These are phyloP conservation scores for Spilogale gracilis DNA, from an alignment of 2,113 vertebrate species.

Conservation along the genomic window DNA sequence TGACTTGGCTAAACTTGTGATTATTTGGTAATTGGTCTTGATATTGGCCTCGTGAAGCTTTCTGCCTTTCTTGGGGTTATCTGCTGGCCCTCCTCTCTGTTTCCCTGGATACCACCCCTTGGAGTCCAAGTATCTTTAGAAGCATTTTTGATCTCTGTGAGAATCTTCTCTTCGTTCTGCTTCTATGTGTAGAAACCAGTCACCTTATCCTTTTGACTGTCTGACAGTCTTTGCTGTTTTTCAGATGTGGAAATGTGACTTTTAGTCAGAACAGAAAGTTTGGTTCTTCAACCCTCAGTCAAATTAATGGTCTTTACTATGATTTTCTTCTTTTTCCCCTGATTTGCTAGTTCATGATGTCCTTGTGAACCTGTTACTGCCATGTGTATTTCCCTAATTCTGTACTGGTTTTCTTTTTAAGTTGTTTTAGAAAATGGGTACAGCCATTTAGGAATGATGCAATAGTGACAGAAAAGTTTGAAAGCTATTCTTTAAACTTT, in stretches of 20 bases:
- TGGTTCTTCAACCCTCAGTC: slow-evolving; percentile 58
- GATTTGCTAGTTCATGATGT: neutral
- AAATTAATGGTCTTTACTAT: slow-evolving; percentile 46
- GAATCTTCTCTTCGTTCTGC: slow-evolving; percentile 17
- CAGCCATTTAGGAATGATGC: slow-evolving; percentile 13
- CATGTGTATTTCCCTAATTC: neutral
- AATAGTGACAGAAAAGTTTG: neutral
- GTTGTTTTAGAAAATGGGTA: slow-evolving; percentile 15
- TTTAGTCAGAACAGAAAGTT: slow-evolving; percentile 52
- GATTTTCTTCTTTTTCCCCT: slow-evolving; percentile 2
- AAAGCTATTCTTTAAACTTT: slow-evolving; percentile 5
- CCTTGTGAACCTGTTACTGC: neutral
- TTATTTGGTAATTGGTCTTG: slow-evolving; percentile 3
- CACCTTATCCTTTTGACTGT: slow-evolving; percentile 43
- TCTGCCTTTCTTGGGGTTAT: slow-evolving; percentile 48
- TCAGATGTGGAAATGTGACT: slow-evolving; percentile 60
- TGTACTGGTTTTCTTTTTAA: neutral
- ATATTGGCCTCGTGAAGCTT: neutral
- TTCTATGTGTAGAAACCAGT: slow-evolving; percentile 2
- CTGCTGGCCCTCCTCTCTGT: neutral
- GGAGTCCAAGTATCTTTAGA: neutral
- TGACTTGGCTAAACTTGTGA: neutral
- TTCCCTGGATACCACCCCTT: neutral
- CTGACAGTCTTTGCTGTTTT: neutral
- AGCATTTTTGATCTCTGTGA: neutral